Conservation (phyloP, 2,797 vertebrate genomes). For the Serranus cabrilla region DNA sequence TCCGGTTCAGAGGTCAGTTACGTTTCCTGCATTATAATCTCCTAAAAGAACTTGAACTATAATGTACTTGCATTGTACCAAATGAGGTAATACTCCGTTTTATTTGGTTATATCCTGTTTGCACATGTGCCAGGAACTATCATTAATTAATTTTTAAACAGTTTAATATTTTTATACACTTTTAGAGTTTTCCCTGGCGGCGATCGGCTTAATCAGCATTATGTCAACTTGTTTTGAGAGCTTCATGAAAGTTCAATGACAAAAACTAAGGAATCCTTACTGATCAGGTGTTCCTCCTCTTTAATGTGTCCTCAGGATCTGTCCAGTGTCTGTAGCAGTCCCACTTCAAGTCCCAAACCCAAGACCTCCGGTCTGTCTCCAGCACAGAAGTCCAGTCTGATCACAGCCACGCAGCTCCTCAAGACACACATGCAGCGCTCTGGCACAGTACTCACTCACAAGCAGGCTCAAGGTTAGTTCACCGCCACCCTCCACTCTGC, state of each 20-base stretch:
- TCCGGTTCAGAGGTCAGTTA: slow-evolving; percentile 93
- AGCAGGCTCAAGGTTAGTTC: slow-evolving; percentile 93
- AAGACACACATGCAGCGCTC: slow-evolving; percentile 94
- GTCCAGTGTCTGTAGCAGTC: slow-evolving; percentile 97
- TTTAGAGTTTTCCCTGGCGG: no score
- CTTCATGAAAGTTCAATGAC: neutral
- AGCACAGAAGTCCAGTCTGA: slow-evolving; percentile 91
- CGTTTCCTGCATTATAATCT: no score
- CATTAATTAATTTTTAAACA: no score
- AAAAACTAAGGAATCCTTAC: neutral
- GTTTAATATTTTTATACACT: no score
- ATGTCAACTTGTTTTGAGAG: no score
- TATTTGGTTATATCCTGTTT: no score
- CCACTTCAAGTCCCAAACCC: slow-evolving; percentile 96
- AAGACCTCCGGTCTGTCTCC: slow-evolving; percentile 90
- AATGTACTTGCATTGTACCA: no score
- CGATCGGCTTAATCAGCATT: no score
- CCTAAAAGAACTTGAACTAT: no score
- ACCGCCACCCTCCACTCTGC: neutral
- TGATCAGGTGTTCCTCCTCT: slow-evolving; percentile 3
- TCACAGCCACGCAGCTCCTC: slow-evolving; percentile 90
- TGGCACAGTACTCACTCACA: slow-evolving; percentile 91
- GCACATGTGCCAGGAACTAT: no score
- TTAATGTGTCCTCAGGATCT: slow-evolving; percentile 86
- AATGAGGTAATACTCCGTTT: no score